phyloP scores from a whole-genome alignment of 2,113 vertebrate species.

The Natator depressus region DNA sequence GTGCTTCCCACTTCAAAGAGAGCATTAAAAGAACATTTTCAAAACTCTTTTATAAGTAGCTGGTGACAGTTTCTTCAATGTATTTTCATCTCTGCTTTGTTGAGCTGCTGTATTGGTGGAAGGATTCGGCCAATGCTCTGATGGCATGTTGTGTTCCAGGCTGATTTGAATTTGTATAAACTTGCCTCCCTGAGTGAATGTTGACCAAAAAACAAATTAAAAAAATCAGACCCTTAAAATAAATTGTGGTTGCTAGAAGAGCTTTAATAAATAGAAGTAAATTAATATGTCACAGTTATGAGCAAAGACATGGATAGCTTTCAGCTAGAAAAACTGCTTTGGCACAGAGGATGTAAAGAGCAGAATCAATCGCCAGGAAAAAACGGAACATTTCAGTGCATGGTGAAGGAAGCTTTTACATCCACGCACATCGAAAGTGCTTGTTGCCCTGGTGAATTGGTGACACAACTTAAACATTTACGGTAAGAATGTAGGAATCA shows the following conservation, averaged over 20 bases:
- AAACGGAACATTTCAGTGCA: background rate
- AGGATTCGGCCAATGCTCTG: conserved; percentile 5
- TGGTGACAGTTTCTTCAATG: background rate
- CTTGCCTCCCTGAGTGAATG: background rate
- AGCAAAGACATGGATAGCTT: conserved; percentile 28
- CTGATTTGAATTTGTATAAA: background rate
- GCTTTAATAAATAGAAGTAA: conserved; percentile 38
- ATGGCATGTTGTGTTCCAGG: background rate
- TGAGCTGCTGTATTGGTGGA: background rate
- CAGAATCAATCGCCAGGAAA: background rate
- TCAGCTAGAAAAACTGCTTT: conserved; percentile 45
- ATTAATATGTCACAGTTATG: conserved; percentile 35
- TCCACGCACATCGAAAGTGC: fast-evolving
- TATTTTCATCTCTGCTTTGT: background rate
- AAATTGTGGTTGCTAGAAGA: conserved; percentile 17
- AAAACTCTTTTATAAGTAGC: background rate
- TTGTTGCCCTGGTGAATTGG: fast-evolving
- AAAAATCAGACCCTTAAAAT: conserved; percentile 38
- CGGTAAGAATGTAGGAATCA: background rate
- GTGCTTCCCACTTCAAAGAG: background rate
- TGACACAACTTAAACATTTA: background rate
- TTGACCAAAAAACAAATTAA: background rate
- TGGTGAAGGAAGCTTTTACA: background rate
- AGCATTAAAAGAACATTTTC: conserved; percentile 9
- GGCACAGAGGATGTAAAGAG: conserved; percentile 11